These are phyloP conservation scores for Platalea minor DNA, from an alignment of 2,797 vertebrate genomes.

Conservation along the genomic window DNA sequence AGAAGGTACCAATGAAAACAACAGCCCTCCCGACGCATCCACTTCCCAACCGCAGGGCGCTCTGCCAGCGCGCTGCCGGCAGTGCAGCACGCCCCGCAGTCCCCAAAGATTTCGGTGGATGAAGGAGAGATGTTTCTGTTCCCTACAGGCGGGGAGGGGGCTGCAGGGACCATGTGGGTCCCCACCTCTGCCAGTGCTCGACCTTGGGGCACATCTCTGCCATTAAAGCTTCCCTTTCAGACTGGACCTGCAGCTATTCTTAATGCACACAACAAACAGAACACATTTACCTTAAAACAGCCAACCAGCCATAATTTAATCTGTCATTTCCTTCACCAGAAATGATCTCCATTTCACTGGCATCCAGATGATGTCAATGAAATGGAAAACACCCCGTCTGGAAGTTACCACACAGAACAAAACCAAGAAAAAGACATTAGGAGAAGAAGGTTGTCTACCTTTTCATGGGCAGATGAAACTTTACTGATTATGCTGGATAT, in stretches of 20 bases:
- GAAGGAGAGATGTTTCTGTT: not conserved
- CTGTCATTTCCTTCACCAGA: constrained; percentile 47
- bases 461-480: constrained; percentile 12
- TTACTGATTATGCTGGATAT: constrained; percentile 26
- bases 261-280: not conserved
- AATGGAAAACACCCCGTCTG: constrained; percentile 45
- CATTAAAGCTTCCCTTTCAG: not conserved
- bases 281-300: not conserved
- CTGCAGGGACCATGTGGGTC: fast-evolving
- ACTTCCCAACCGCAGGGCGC: not conserved
- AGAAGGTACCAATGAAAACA: constrained; percentile 62
- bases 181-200: not conserved
- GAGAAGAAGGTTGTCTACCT: constrained; percentile 35
- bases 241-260: not conserved
- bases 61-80: not conserved
- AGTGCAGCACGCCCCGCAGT: fast-evolving
- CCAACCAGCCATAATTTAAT: constrained; percentile 39
- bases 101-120: not conserved
- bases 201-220: not conserved
- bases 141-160: not conserved
- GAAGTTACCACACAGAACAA: constrained; percentile 12
- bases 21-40: constrained; percentile 32
- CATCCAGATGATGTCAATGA: constrained; percentile 54
- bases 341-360: constrained; percentile 2
- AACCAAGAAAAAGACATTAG: constrained; percentile 2